Conservation (phyloP, 35 echinoderm and acorn worm genomes). For the Ptychodera flava region DNA sequence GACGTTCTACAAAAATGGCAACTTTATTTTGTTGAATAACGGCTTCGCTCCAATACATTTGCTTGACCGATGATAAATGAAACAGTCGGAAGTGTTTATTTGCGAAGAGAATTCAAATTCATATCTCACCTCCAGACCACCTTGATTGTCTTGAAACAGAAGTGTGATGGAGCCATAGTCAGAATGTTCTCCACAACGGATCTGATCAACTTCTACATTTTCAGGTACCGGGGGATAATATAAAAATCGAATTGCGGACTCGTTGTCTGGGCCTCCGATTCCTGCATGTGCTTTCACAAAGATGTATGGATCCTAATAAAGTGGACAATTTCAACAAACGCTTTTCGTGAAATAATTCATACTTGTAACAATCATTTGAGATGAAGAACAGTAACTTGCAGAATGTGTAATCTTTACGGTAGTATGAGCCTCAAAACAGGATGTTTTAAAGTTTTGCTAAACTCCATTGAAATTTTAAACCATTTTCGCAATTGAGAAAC, state of each 20-base stretch:
- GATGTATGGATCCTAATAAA: conserved; percentile 47
- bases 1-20: no score
- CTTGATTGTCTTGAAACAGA: conserved; percentile 73
- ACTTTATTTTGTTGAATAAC: not conserved
- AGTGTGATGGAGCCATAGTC: conserved; percentile 87
- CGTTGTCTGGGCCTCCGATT: conserved; percentile 16
- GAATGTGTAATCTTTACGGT: no score
- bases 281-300: conserved; percentile 55
- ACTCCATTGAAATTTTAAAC: no score
- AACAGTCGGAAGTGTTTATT: not conserved
- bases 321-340: no score
- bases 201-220: conserved; percentile 49
- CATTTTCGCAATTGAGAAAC: no score
- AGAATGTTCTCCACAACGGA: conserved; percentile 79
- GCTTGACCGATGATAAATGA: not conserved
- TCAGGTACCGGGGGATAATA: conserved; percentile 44
- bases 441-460: no score
- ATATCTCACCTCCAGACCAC: conserved; percentile 68
- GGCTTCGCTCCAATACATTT: not conserved
- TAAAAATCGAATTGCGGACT: conserved; percentile 43
- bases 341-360: no score
- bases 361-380: no score
- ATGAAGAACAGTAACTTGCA: no score
- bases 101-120: not conserved
- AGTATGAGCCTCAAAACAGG: no score